Base-by-base conservation (phyloP, 64 coral and sea anemone species). In the Anthopleura sola region DNA sequence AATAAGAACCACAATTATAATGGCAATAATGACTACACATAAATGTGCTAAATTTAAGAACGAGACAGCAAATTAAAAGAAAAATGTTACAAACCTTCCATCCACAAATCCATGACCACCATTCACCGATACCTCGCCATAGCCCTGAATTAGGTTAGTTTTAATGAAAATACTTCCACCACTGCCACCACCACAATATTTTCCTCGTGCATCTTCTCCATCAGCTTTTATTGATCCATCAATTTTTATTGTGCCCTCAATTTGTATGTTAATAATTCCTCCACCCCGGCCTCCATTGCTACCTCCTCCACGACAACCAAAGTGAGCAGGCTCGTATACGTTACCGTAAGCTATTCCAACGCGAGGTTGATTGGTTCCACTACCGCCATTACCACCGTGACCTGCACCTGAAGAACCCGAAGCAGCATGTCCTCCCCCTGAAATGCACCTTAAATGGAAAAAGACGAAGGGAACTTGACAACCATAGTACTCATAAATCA, bases 141-240 rank as follows among this genome's bases (percentile, higher is more conserved):
- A 98, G 58, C 95, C 95, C 57, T 94, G 90, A 55, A 98, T 86
- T 15, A 98, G 28, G 57, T 92, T 91, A 20, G 95, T 82, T 20
- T 90, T 91, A 71, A 98, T 94, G 85, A 91, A 98, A 13, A 98
- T 83, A 82, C 95, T 98, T 11, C 95, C 95, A 3, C 95, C 95
- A 83, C 95, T 98, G 9, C 95, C 95, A 36, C 95, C 95, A 34
- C 95, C 95, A 68, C 88, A 88, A 39, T 82, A 85, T 66, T 33
- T 21, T 46, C 84, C 81, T 68, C 91, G 77, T 80, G 92, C 95
- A 83, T 36, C 54, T 20, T 88, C 85, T 83, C 95, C 95, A 58
- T 91, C 94, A 48, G 85, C 86, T 36, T 86, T 98, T 19, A 98
- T 85, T 31, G 80, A 91, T 58, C 95, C 95, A 68, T 98, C 95